A percentile compares a stretch with the other conserved stretches of the same genome.
phyloP scores from a whole-genome alignment of 2,113 vertebrate species.

The Tylochromis polylepis region DNA sequence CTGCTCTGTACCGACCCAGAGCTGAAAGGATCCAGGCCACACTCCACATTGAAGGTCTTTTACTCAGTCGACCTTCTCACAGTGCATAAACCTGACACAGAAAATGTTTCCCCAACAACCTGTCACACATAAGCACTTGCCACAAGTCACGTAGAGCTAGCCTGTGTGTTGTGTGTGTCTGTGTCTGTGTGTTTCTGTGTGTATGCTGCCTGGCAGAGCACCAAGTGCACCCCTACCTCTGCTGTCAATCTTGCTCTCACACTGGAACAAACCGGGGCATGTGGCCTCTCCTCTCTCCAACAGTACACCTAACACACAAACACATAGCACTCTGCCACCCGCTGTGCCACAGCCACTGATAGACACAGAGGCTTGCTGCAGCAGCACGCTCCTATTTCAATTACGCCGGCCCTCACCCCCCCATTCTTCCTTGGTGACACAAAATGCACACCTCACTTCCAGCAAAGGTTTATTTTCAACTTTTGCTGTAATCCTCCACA shows the following conservation, averaged over 20 bases:
- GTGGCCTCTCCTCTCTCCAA: slow-evolving; percentile 23
- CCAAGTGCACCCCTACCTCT: slow-evolving; percentile 38
- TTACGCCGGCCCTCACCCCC: slow-evolving; percentile 27
- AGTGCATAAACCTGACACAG: slow-evolving; percentile 38
- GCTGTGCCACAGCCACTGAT: slow-evolving; percentile 19
- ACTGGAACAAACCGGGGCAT: slow-evolving; percentile 41
- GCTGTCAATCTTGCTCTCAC: slow-evolving; percentile 56
- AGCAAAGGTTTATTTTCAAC: slow-evolving; percentile 36
- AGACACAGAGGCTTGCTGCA: slow-evolving; percentile 24
- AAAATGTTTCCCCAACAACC: slow-evolving; percentile 48
- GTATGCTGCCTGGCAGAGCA: slow-evolving; percentile 20
- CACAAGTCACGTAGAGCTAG: slow-evolving; percentile 20
- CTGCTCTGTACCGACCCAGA: not conserved
- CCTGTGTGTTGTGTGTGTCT: not conserved
- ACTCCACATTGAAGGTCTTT: slow-evolving; percentile 3
- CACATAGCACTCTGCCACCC: slow-evolving; percentile 29
- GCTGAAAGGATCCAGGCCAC: slow-evolving; percentile 13
- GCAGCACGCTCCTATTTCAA: slow-evolving; percentile 46
- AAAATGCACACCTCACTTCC: slow-evolving; percentile 11
- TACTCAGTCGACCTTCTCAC: slow-evolving; percentile 45
- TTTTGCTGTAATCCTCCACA: not conserved
- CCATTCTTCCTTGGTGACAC: not conserved
- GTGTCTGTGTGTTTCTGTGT: not conserved
- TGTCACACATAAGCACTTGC: slow-evolving; percentile 49
- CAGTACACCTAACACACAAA: slow-evolving; percentile 12